Conservation (phyloP, 2,113 vertebrate genomes). For the Passerina amoena region DNA sequence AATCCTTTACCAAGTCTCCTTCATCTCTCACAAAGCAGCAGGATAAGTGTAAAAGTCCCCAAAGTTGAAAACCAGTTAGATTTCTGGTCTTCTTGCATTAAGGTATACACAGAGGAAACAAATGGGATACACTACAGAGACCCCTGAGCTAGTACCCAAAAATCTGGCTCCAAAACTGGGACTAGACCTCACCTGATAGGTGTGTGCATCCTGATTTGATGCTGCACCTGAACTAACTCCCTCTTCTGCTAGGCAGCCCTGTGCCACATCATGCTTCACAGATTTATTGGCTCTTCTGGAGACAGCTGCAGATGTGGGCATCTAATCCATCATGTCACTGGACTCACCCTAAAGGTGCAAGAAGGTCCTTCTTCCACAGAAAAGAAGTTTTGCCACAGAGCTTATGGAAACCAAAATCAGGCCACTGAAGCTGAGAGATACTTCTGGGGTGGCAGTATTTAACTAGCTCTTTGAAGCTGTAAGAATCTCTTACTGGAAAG, state of each 20-base stretch:
- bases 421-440: neutral
- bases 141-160: neutral
- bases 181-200: neutral
- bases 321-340: neutral
- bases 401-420: neutral
- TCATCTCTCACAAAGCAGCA: neutral
- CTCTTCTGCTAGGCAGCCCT: fast-evolving
- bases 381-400: neutral
- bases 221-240: neutral
- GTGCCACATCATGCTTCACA: fast-evolving
- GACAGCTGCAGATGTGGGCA: neutral
- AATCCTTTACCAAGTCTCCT: neutral
- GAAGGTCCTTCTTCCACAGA: neutral
- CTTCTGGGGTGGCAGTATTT: neutral
- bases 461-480: neutral
- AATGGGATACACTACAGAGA: neutral
- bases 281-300: neutral
- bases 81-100: neutral
- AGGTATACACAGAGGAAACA: neutral
- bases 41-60: neutral
- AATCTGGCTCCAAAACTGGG: neutral
- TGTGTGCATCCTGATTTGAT: neutral
- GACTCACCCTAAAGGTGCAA: neutral
- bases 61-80: neutral
- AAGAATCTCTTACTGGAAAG: neutral